Base-by-base conservation (phyloP, 2,113 vertebrate genomes). In the Oxygymnocypris stewartii region DNA sequence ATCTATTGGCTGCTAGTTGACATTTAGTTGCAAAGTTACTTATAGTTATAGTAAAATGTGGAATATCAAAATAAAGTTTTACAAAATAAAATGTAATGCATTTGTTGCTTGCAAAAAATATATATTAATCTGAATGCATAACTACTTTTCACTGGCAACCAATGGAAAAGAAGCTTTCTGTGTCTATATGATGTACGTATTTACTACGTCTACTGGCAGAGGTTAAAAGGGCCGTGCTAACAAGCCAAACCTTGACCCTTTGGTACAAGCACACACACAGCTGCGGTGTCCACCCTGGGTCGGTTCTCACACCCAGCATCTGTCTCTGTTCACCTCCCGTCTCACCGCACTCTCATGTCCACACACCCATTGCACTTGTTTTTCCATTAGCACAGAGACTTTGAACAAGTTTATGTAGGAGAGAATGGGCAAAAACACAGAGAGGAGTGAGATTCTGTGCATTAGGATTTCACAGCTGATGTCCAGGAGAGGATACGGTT, bases 241-340 rank as follows among this genome's bases (percentile, higher is more conserved):
- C 16, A 23, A 20, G 35, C 35, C 71, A n/a, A 74, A 74, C 71
- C 37, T 74, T 74, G 71, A 74, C 18, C 71, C 37, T 59, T 40
- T 25, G 71, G 25, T 85, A 76, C 57, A 88, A 47, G 81, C 44
- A 85, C 25, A 69, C 81, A 78, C 74, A 84, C 84, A 86, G 85
- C 67, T 86, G 77, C 67, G 63, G 40, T 31, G 69, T 69, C 57
- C 67, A 44, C 28, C 74, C 23, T 73, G 23, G 74, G 75, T 84
- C 69, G 69, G 35, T 86, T 86, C 87, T 88, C 87, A 89, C 88
- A 89, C 88, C 87, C 87, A 85, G 77, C 59, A 3, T 31, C 84
- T 87, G 86, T 89, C 80, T 77, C 1, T 10, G 10, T 80, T 86
- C 88, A 81, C 88, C 84, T 87, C 23, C 76, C 86, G 84, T 84